A percentile compares a stretch with the other conserved stretches of the same genome.
phyloP scores from a whole-genome alignment of 2,113 vertebrate genomes.

The Gnathonemus echidnorhynchus region DNA sequence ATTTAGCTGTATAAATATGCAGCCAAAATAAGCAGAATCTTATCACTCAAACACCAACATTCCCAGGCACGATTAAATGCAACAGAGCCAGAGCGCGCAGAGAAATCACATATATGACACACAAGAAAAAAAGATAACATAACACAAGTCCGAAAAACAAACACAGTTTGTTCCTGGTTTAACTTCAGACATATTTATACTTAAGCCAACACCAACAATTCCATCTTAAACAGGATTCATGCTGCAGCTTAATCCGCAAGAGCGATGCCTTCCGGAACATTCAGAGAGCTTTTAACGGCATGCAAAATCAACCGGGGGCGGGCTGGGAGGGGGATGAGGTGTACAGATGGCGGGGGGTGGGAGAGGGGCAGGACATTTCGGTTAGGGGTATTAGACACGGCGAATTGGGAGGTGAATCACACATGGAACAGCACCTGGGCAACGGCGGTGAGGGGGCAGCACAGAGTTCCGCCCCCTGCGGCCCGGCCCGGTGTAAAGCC shows the following conservation, averaged over 20 bases:
- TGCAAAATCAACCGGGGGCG: neutral
- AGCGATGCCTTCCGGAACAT: neutral
- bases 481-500: neutral
- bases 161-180: neutral
- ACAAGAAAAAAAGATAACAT: neutral
- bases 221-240: neutral
- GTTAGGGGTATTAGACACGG: neutral
- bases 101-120: neutral
- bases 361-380: neutral
- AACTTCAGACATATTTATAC: neutral
- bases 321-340: neutral
- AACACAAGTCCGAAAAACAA: neutral
- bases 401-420: neutral
- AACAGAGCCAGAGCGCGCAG: neutral
- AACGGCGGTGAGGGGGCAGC: neutral
- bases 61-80: neutral
- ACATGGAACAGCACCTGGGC: neutral
- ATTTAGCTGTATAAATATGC: neutral
- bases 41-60: neutral
- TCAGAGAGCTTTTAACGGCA: neutral
- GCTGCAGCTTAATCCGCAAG: neutral
- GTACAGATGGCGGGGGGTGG: neutral
- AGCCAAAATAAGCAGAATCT: neutral
- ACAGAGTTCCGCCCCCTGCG: neutral
- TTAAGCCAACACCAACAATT: neutral